Conservation (phyloP, 2,888 invertebrate species). For the Alloplasta piceator region DNA sequence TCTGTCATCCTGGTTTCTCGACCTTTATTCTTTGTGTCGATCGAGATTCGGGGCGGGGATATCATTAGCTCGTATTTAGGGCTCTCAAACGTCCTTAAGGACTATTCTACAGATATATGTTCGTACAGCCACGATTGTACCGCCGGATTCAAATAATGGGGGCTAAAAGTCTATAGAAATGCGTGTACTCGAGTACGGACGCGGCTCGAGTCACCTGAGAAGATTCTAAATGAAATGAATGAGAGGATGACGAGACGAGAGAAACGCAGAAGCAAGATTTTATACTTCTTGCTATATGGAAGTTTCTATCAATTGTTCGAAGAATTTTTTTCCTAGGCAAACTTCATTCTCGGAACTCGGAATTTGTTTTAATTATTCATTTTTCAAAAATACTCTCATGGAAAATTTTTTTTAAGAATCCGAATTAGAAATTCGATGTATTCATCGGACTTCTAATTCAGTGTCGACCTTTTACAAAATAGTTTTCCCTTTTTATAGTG, state of each 20-base stretch:
- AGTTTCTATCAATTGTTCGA: neutral
- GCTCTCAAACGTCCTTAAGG: slow-evolving; percentile 36
- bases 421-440: no score
- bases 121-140: slow-evolving; percentile 5
- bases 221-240: slow-evolving; percentile 55
- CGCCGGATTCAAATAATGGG: slow-evolving; percentile 47
- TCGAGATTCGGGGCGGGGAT: slow-evolving; percentile 26
- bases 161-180: slow-evolving; percentile 39
- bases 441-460: no score
- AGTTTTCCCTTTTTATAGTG: no score
- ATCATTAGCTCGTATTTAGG: slow-evolving; percentile 62
- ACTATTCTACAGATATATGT: slow-evolving; percentile 12
- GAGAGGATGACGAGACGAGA: slow-evolving; percentile 57
- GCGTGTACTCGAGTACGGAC: slow-evolving; percentile 52
- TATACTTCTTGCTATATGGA: slow-evolving; percentile 7
- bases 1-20: slow-evolving; percentile 5
- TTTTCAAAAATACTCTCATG: no score
- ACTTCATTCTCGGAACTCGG: no score
- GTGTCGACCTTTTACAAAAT: no score
- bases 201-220: slow-evolving; percentile 40
- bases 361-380: no score
- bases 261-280: slow-evolving; percentile 55
- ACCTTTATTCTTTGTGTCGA: slow-evolving; percentile 16
- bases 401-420: no score
- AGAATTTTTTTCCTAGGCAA: no score